Evolutionary conservation across 2,888 invertebrate species (phyloP).

Genomic region (Limnephilus lunatus): DNA sequence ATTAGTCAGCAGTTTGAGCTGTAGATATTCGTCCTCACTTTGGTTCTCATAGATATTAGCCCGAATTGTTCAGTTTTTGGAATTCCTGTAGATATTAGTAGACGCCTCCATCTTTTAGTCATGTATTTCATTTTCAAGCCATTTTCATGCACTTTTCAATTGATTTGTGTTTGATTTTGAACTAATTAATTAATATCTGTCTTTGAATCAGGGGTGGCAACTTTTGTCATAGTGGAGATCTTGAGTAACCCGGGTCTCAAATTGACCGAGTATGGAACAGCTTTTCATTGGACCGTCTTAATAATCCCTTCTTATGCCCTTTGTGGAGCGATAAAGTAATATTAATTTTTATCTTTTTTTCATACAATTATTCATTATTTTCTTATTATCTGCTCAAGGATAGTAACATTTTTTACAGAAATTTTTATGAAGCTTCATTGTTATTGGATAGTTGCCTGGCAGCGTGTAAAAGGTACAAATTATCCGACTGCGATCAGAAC

Average conservation of each 20-base stretch:
- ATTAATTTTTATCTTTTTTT: not conserved
- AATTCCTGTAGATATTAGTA: too few relatives aligned
- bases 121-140: not conserved
- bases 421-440: conserved; percentile 55
- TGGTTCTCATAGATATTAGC: too few relatives aligned
- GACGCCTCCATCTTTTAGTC: not conserved
- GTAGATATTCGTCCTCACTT: too few relatives aligned
- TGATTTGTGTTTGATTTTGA: not conserved
- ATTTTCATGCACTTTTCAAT: not conserved
- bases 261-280: conserved; percentile 77
- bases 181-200: not conserved
- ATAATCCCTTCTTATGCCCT: conserved; percentile 82
- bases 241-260: conserved; percentile 79
- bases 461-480: conserved; percentile 45
- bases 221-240: conserved; percentile 83
- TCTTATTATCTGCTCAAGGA: not conserved
- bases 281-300: conserved; percentile 82
- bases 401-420: conserved; percentile 45
- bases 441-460: conserved; percentile 53
- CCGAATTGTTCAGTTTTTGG: too few relatives aligned
- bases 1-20: too few relatives aligned
- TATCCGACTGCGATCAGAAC: conserved; percentile 47
- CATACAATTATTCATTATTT: not conserved
- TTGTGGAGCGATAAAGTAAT: conserved; percentile 71
- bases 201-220: conserved; percentile 80